Conservation (phyloP, 2,888 invertebrate genomes). For the Sepioteuthis lessoniana region DNA sequence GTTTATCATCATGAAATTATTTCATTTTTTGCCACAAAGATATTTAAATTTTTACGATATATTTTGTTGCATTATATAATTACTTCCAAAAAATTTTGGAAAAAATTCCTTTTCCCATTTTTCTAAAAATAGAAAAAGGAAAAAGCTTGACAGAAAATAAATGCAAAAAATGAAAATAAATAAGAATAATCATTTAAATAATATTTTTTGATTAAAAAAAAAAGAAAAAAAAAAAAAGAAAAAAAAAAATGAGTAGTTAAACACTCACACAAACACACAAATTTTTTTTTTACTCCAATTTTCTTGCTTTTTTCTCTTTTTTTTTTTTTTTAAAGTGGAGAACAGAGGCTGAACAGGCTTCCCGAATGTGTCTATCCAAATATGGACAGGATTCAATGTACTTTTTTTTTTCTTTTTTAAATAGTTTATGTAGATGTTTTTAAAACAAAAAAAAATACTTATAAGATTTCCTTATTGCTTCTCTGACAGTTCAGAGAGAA, state of each 20-base stretch:
- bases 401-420: not conserved
- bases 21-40: not conserved
- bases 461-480: not conserved
- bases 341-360: not conserved
- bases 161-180: constrained; percentile 23
- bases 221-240: not conserved
- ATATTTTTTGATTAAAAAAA: not conserved
- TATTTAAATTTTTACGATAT: not conserved
- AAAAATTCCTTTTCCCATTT: not conserved
- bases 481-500: not conserved
- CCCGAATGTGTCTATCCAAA: not conserved
- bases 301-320: not conserved
- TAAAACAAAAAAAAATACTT: not conserved
- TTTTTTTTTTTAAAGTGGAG: not conserved
- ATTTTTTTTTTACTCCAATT: not conserved
- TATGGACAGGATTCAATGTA: not conserved
- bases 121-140: not conserved
- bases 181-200: constrained; percentile 21
- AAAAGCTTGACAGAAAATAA: not conserved
- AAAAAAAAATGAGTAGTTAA: not conserved
- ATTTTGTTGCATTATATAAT: not conserved
- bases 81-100: not conserved
- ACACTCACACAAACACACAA: constrained; percentile 1
- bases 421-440: not conserved
- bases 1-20: not conserved